Conservation (phyloP, 2,888 invertebrate genomes). For the Ypsolopha sequella region DNA sequence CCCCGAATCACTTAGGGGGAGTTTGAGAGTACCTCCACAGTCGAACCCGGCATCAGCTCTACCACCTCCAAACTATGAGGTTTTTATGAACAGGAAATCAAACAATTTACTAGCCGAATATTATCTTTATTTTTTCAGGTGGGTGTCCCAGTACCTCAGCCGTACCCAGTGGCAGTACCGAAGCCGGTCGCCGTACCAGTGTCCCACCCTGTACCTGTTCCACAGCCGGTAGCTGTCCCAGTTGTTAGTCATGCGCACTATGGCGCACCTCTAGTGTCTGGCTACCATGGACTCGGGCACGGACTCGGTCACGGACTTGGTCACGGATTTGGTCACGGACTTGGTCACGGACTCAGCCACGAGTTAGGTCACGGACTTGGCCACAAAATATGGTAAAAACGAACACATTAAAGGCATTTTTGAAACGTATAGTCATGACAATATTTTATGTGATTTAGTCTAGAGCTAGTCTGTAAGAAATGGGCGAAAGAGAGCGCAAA, state of each 20-base stretch:
- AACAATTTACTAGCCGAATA: too few species aligned
- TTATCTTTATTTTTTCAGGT: slow-evolving; percentile 29
- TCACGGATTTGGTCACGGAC: slow-evolving; percentile 8
- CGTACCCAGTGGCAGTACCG: slow-evolving; percentile 57
- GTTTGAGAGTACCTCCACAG: too few species aligned
- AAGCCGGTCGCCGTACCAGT: slow-evolving; percentile 55
- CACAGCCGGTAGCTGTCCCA: slow-evolving; percentile 28
- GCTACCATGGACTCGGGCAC: slow-evolving; percentile 1
- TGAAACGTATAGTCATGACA: slow-evolving; percentile 20
- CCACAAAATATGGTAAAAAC: slow-evolving; percentile 38
- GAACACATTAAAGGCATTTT: slow-evolving; percentile 28
- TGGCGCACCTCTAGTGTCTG: background rate
- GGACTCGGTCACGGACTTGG: slow-evolving; percentile 11
- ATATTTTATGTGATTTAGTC: slow-evolving; percentile 51
- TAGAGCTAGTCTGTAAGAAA: slow-evolving; percentile 12
- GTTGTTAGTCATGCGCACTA: slow-evolving; percentile 12
- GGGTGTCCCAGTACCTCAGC: slow-evolving; percentile 56
- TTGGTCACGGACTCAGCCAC: slow-evolving; percentile 8
- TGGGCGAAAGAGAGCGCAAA: slow-evolving; percentile 2
- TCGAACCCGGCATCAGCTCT: too few species aligned
- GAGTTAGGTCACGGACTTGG: too few species aligned
- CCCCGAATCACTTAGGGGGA: too few species aligned
- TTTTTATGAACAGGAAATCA: too few species aligned
- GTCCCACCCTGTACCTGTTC: slow-evolving; percentile 41
- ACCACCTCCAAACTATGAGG: too few species aligned